These are phyloP conservation scores for Octonoba sinensis DNA, from an alignment of 2,888 invertebrate species.

Conservation along the genomic window DNA sequence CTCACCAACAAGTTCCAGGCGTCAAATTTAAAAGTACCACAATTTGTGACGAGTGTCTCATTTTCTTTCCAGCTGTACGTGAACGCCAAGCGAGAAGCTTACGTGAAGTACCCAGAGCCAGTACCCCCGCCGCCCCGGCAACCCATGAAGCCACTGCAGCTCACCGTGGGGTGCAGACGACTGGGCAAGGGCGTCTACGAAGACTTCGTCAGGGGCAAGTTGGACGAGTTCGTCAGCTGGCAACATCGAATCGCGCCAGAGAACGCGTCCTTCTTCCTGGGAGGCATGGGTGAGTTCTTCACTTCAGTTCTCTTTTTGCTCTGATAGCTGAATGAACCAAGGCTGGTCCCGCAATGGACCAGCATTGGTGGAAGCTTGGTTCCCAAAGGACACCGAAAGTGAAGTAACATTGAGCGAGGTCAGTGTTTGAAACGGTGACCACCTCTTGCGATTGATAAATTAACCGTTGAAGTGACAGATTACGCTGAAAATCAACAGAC, in stretches of 20 bases:
- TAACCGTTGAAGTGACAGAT: no score
- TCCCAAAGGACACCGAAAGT: no score
- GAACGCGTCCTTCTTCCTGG: conserved; percentile 64
- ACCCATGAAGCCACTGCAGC: conserved; percentile 41
- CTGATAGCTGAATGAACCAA: not conserved
- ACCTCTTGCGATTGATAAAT: no score
- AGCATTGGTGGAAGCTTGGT: no score
- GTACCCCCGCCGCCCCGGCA: conserved; percentile 43
- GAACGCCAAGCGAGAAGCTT: conserved; percentile 56
- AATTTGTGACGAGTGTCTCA: no score
- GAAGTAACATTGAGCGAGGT: no score
- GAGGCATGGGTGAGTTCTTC: conserved; percentile 65
- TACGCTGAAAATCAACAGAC: no score
- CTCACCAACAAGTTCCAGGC: no score
- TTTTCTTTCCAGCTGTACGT: conserved; percentile 59
- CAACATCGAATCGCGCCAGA: conserved; percentile 47
- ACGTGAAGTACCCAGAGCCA: conserved; percentile 58
- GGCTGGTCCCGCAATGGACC: no score
- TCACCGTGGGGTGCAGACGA: conserved; percentile 61
- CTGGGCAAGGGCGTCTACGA: conserved; percentile 44
- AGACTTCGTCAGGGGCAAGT: conserved; percentile 56
- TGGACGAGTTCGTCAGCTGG: conserved; percentile 67
- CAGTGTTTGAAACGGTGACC: no score
- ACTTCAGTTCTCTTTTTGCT: not conserved
- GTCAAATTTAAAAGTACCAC: no score